Base-by-base conservation (phyloP, 2,888 invertebrate species). In the Boloria selene region DNA sequence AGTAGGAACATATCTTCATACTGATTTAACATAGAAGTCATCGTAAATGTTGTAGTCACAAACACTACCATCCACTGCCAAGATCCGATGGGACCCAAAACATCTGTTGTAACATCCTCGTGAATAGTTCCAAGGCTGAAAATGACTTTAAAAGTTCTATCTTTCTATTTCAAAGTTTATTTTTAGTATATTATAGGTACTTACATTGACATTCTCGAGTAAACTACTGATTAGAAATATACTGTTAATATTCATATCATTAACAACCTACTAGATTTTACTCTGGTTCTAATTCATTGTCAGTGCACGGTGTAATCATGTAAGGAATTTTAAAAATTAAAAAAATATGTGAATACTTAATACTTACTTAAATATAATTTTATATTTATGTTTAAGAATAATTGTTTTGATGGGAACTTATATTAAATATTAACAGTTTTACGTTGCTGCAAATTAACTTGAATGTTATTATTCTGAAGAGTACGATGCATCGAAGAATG, bases 61-160 rank as follows among this genome's bases (percentile, higher is more conserved):
- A 87, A 72, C 13, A 90, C 88, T 7, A 90, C 83, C 49, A 90
- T 72, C 86, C 88, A 90, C 74, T 91, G 91, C 91, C 90, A 91
- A 1, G 79, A 69, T 0, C 91, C 91, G 18, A 90, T 89, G 51
- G 78, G 79, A 7, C 90, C 91, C 26, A 90, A 71, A 6, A 90
- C 86, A 58, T 91, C 88, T 0, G 88, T 84, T 14, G 88, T 89
- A n/a, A 90, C 87, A 74, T 91, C 91, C 77, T 91, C 91, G 69
- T 88, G 79, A 31, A 90, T 79, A 2, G 89, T 86, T 47, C 91
- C 90, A 64, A 90, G 88, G 74, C 90, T 90, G 75, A 31, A 84
- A 88, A 31, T 16, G 3, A 52, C n/a, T 45, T 42, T 26, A 17
- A 61, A 13, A 38, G 13, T 49, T 42, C 1, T 4, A 47, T 50